Percentiles rank a stretch among this genome's conserved stretches.
Conservation (phyloP, 2,113 vertebrate species). For the Plestiodon gilberti region DNA sequence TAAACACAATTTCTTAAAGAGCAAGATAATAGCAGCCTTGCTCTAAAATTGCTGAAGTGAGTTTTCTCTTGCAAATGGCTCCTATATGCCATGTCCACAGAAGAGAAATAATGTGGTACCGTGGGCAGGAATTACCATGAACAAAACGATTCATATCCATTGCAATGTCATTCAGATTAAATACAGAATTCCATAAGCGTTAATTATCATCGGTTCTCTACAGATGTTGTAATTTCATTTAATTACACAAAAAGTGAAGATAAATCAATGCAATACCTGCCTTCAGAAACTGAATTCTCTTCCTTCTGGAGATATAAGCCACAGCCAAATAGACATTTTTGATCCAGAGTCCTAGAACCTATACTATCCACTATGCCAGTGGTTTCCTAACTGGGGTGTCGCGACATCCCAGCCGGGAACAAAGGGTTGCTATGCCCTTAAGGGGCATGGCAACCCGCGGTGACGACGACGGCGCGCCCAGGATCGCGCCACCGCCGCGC, state of each 20-base stretch:
- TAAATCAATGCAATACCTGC: background rate
- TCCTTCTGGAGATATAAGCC: background rate
- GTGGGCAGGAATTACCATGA: background rate
- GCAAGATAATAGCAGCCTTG: background rate
- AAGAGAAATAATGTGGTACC: background rate
- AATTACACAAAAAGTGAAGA: slow-evolving; percentile 13
- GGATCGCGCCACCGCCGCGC: too few species aligned
- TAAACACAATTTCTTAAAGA: slow-evolving; percentile 24
- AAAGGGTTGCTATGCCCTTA: too few species aligned
- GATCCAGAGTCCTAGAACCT: background rate
- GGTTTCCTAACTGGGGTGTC: too few species aligned
- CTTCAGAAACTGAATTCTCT: slow-evolving; percentile 1
- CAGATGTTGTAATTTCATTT: slow-evolving; percentile 12
- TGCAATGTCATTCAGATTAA: background rate
- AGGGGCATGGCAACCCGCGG: too few species aligned
- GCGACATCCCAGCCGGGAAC: too few species aligned
- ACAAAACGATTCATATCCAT: background rate
- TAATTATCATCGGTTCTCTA: background rate
- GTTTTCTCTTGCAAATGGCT: slow-evolving; percentile 21
- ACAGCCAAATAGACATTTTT: background rate
- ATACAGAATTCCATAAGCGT: background rate
- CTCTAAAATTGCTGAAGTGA: background rate
- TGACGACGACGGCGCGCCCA: too few species aligned
- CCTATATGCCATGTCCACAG: background rate
- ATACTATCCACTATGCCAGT: rapidly evolving